Base-by-base conservation (phyloP, 2,113 vertebrate species). In the Cranoglanis bouderius region DNA sequence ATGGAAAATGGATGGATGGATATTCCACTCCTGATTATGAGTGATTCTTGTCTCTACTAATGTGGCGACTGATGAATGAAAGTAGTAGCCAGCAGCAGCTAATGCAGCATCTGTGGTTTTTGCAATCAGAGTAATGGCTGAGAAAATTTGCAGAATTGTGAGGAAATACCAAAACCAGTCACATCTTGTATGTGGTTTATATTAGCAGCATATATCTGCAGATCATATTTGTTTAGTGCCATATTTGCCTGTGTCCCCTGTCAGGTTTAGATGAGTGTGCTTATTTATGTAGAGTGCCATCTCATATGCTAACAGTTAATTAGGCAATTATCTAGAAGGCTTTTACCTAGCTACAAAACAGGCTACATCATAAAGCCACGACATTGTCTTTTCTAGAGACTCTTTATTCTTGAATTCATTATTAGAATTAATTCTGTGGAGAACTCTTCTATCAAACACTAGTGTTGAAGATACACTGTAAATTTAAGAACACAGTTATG, bases 221-320 rank as follows among this genome's bases (percentile, higher is more conserved):
- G 81, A 32, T 82, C 49, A 38, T 40, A 82, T 82, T 59, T 59
- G 81, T 59, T 59, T 38, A 38, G 51, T n/a, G n/a, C n/a, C 32
- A 13, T n/a, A n/a, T n/a, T n/a, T 81, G 49, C 16, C 29, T 51
- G 26, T 80, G 75, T n/a, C n/a, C 53, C 46, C 19, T 59, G 10
- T 59, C 81, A 82, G 55, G 55, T 14, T 82, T 38, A 40, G 21
- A 59, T 24, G 55, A 82, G 32, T 24, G 53, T 82, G 55, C 59
- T 82, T 82, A 82, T 61, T 82, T 82, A 82, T 59, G 53, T 59
- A 38, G 35, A 82, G 81, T 82, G 51, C 16, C 81, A 82, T 57
- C 51, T 38, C 53, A 57, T 82, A 82, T 82, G 55, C 51, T 82
- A 59, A 82, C 55, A 6, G 81, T 59, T 82, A 82, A 82, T 82